Percentiles rank a stretch among this genome's conserved stretches.
These are phyloP conservation scores for Takifugu rubripes DNA, from an alignment of 2,797 vertebrate genomes.

Conservation along the genomic window DNA sequence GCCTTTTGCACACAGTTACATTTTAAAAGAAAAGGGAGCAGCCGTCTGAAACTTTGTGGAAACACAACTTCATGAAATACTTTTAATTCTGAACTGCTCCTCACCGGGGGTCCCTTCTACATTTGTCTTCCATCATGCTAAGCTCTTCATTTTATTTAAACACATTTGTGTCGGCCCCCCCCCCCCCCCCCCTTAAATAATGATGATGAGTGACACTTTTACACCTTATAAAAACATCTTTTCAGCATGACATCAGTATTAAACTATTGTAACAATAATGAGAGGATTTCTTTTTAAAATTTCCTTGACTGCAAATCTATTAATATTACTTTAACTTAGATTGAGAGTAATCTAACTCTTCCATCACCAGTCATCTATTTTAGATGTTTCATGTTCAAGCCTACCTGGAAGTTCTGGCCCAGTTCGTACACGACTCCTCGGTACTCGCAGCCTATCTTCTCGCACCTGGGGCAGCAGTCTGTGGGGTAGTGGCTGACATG, in stretches of 20 bases:
- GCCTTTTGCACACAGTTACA: neutral
- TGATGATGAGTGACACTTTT: neutral
- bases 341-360: neutral
- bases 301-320: no score
- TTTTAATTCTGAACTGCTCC: no score
- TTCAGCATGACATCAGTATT: neutral
- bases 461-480: slow-evolving; percentile 84
- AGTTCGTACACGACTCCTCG: slow-evolving; percentile 81
- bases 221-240: neutral
- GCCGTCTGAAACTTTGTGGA: no score
- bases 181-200: no score
- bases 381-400: neutral
- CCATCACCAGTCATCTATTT: neutral
- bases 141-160: no score
- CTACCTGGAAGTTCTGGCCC: slow-evolving; percentile 80
- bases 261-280: no score
- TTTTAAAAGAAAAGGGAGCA: neutral
- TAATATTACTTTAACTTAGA: no score
- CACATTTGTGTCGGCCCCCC: no score
- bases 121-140: no score
- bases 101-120: no score
- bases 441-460: slow-evolving; percentile 83
- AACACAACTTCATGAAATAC: no score
- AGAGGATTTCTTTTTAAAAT: no score
- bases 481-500: slow-evolving; percentile 86